Evolutionary conservation across 2,797 vertebrate species (phyloP), one percentile per base, ranked within the genome.

Genomic region (Brachymystax lenok): DNA sequence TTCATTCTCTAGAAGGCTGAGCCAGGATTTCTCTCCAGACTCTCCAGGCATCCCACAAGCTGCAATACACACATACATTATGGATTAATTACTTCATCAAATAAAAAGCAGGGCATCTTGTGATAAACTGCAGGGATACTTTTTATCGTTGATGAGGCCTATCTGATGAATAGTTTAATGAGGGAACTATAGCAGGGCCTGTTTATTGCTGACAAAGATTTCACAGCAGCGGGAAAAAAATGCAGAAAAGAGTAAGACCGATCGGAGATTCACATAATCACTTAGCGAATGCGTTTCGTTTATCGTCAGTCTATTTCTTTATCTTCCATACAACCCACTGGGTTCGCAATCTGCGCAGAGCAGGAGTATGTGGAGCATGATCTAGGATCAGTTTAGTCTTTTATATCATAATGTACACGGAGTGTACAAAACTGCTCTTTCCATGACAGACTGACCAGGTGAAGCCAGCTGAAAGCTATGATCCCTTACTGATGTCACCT

Each of bases 21-120:
- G 21, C 70, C 66, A 69, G 21, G 81, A 54, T 27, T 0, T 21
- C 67, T 75, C 74, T 30, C 3, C 12, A 24, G 77, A 86, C 86
- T 90, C 76, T 3, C 56, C 79, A 83, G 83, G 84, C 88, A 76
- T 89, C 80, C 83, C 82, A 81, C 24, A 66, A 24, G 72, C 56
- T 74, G 40, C 86, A 91, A 87, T 80, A 87, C 71, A 82, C 77
- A 82, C 88, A 93, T 93, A 68, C 81, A 94, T 94, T 90, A 93
- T 93, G 88, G 85, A 95, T 94, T 90, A 92, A 91, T 88, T 85
- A 90, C 90, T 88, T 90, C 83, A 89, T 92, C 90, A 91, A 92
- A 92, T 91, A 90, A 91, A 91, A 91, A 90, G 86, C 85, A 89
- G 79, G 80, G 83, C 89, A 87, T 90, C 85, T 89, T 88, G 86